phyloP scores from a whole-genome alignment of 2,797 vertebrate genomes.

The Todus mexicanus region DNA sequence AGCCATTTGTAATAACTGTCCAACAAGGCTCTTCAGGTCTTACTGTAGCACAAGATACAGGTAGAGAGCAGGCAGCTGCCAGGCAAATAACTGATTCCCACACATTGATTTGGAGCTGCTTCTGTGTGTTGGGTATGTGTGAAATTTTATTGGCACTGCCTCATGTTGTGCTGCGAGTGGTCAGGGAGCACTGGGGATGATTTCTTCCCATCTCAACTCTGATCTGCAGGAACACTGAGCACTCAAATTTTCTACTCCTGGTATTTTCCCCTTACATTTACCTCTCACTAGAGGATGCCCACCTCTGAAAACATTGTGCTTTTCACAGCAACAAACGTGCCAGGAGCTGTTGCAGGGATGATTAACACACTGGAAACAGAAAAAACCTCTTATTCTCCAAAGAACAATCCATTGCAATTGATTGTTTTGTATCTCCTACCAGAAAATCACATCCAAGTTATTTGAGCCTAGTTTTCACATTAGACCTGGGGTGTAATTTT shows the following conservation, averaged over 20 bases:
- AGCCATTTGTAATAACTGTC: not conserved
- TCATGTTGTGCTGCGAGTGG: rapidly evolving
- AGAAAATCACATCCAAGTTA: not conserved
- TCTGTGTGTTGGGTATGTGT: not conserved
- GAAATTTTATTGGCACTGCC: not conserved
- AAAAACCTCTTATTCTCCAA: not conserved
- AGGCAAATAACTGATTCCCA: not conserved
- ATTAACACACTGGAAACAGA: not conserved
- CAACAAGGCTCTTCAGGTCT: not conserved
- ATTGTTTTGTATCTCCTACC: not conserved
- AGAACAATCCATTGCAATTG: not conserved
- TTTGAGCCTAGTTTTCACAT: not conserved
- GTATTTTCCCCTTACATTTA: not conserved
- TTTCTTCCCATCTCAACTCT: not conserved
- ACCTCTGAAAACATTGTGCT: not conserved
- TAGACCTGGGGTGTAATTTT: not conserved
- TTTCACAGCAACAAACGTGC: rapidly evolving
- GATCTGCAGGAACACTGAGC: not conserved
- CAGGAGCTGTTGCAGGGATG: not conserved
- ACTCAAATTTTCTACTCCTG: not conserved
- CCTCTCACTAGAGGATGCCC: not conserved
- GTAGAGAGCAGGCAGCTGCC: not conserved
- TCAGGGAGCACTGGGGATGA: not conserved
- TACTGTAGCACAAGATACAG: not conserved
- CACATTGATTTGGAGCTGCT: not conserved